Evolutionary conservation across 2,888 invertebrate species (phyloP).

Genomic region (Pasiphila rectangulata): DNA sequence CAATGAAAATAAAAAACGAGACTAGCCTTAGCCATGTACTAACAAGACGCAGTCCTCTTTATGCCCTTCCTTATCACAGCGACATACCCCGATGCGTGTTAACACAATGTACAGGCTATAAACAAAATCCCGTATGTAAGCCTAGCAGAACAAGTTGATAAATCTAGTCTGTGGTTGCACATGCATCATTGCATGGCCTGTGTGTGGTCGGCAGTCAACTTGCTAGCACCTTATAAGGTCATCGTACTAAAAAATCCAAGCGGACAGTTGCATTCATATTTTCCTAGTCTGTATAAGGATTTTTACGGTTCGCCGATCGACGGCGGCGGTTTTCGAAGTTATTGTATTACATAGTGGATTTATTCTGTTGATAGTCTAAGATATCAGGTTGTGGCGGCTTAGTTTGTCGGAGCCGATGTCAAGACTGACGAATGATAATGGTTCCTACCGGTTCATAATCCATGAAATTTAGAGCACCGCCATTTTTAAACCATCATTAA

Average conservation of each 20-base stretch:
- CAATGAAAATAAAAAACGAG: neutral
- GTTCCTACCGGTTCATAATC: neutral
- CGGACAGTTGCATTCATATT: conserved; percentile 37
- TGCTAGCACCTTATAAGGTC: conserved; percentile 37
- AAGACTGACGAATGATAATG: neutral
- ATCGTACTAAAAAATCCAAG: conserved; percentile 40
- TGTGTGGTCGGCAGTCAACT: conserved; percentile 49
- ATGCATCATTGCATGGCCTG: conserved; percentile 46
- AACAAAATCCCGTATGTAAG: conserved; percentile 54
- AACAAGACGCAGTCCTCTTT: conserved; percentile 9
- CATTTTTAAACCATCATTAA: neutral
- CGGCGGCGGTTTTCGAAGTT: conserved; percentile 31
- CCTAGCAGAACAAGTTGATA: conserved; percentile 51
- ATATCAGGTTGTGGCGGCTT: conserved; percentile 15
- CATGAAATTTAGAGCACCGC: neutral
- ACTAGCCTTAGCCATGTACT: conserved; percentile 8
- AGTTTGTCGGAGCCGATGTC: conserved; percentile 7
- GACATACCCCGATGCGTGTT: conserved; percentile 20
- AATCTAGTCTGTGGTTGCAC: conserved; percentile 51
- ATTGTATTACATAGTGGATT: conserved; percentile 32
- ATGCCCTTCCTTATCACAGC: conserved; percentile 19
- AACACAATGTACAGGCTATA: conserved; percentile 41
- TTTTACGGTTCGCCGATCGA: conserved; percentile 34
- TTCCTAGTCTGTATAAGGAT: conserved; percentile 39
- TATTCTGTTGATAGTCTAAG: conserved; percentile 28